phyloP scores from a whole-genome alignment of 2,797 vertebrate genomes.

The Rhabdomys pumilio region DNA sequence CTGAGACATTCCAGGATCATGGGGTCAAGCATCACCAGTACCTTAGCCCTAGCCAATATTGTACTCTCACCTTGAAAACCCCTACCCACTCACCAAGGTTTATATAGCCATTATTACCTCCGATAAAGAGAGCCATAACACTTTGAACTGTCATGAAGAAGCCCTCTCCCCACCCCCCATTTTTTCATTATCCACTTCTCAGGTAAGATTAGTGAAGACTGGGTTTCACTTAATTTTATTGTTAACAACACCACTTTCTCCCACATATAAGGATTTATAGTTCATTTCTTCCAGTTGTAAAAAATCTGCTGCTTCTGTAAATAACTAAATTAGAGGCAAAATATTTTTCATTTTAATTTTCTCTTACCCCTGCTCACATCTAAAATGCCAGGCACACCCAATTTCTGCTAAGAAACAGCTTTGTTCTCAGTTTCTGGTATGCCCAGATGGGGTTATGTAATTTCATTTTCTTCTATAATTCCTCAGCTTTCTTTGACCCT shows the following conservation, averaged over 20 bases:
- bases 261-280: constrained; percentile 27
- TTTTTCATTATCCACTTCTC: not conserved
- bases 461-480: constrained; percentile 54
- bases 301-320: constrained; percentile 28
- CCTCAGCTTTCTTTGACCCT: constrained; percentile 51
- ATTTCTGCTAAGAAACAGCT: constrained; percentile 45
- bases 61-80: not conserved
- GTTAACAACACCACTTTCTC: not conserved
- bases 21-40: not conserved
- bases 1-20: not conserved
- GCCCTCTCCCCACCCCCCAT: fast-evolving
- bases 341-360: constrained; percentile 54
- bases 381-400: constrained; percentile 22
- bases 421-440: constrained; percentile 62
- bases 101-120: not conserved
- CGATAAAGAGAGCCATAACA: not conserved
- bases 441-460: not conserved
- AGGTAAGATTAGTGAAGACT: constrained; percentile 44
- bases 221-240: constrained; percentile 56
- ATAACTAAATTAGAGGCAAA: constrained; percentile 54
- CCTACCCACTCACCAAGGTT: not conserved
- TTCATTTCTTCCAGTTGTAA: constrained; percentile 58
- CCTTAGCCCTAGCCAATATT: not conserved
- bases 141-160: not conserved
- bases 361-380: not conserved